Conservation (phyloP, 2,888 invertebrate species). For the Salticus scenicus region DNA sequence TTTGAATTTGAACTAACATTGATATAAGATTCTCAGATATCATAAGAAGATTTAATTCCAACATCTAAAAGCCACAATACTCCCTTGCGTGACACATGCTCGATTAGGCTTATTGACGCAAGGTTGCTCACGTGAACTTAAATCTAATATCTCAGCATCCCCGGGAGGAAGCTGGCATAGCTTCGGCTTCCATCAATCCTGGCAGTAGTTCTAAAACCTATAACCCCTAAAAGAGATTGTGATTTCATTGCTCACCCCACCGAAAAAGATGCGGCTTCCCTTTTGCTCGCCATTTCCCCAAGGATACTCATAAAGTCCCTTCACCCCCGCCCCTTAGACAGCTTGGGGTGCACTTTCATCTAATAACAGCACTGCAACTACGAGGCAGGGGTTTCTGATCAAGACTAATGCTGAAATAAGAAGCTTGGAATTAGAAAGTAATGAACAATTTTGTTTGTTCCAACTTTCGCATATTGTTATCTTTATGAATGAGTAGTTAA, state of each 20-base stretch:
- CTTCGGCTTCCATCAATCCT: background rate
- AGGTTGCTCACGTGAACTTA: background rate
- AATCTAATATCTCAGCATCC: background rate
- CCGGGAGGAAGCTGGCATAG: background rate
- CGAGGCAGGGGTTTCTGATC: background rate
- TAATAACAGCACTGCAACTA: background rate
- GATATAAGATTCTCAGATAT: no score
- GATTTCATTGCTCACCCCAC: constrained; percentile 17
- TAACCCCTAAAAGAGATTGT: background rate
- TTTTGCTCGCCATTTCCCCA: background rate
- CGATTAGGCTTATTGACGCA: background rate
- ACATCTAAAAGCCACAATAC: no score
- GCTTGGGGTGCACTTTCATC: background rate
- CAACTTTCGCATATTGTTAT: no score
- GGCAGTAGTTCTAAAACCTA: background rate
- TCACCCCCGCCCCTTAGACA: background rate
- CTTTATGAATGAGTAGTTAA: no score
- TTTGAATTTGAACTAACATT: no score
- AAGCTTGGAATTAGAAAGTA: background rate
- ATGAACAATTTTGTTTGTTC: background rate
- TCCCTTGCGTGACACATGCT: background rate
- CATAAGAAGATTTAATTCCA: no score
- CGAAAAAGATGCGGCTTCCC: background rate
- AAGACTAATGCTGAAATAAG: background rate
- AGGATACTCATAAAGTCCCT: background rate